These are phyloP conservation scores for Trichechus manatus DNA, from an alignment of 2,113 vertebrate genomes.

Conservation along the genomic window DNA sequence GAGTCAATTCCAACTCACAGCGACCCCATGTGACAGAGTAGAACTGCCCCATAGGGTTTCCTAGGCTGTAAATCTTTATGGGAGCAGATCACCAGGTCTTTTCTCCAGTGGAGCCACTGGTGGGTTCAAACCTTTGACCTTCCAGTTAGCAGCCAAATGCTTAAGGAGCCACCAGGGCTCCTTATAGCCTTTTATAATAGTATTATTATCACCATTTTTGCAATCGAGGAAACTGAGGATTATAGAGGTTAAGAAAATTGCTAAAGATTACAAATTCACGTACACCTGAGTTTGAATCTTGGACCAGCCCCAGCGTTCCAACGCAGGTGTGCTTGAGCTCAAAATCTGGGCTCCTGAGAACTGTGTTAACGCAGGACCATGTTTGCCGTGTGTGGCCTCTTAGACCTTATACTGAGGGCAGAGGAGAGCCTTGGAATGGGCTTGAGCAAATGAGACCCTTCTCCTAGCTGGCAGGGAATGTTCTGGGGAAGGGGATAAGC, in stretches of 20 bases:
- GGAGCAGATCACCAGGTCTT: background rate
- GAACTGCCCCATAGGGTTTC: background rate
- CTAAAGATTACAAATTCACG: background rate
- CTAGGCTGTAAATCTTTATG: background rate
- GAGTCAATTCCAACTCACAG: background rate
- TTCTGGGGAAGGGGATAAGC: background rate
- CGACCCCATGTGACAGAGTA: background rate
- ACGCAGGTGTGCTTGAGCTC: background rate
- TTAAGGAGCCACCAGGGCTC: background rate
- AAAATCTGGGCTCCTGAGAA: background rate
- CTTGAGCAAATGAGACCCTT: slow-evolving; percentile 5
- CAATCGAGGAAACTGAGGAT: background rate
- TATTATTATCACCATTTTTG: background rate
- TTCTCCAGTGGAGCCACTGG: background rate
- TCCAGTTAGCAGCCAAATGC: background rate
- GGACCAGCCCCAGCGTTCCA: background rate
- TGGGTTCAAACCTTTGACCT: background rate
- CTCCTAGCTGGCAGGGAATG: background rate
- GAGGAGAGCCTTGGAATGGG: background rate
- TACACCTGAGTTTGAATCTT: background rate
- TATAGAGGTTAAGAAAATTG: slow-evolving; percentile 7
- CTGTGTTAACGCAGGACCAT: background rate
- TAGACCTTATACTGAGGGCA: background rate
- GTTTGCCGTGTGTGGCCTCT: background rate
- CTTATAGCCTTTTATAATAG: background rate